A percentile compares a stretch with the other conserved stretches of the same genome.
phyloP scores from a whole-genome alignment of 92 coral and sea anemone genomes.

The Meandrina meandrites region DNA sequence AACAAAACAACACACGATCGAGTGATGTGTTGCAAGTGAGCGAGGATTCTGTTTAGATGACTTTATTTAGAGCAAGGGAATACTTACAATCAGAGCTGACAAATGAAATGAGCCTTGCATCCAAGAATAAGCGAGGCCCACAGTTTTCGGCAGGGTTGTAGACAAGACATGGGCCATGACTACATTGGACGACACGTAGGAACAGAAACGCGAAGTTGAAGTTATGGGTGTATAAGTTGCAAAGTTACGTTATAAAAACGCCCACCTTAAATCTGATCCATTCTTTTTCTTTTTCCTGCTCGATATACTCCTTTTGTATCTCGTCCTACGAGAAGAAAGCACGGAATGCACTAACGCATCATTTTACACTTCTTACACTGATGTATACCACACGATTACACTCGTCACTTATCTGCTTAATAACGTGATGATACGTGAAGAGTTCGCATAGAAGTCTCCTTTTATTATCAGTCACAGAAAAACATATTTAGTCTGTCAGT shows the following conservation, averaged over 20 bases:
- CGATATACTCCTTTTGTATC: slow-evolving; percentile 88
- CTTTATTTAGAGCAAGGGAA: neutral
- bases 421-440: too few relatives aligned
- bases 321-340: slow-evolving; percentile 60
- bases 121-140: neutral
- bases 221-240: too few relatives aligned
- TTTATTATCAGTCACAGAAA: neutral
- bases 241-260: too few relatives aligned
- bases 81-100: neutral
- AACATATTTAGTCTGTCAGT: too few relatives aligned
- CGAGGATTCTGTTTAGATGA: neutral
- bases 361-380: neutral
- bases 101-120: neutral
- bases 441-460: neutral
- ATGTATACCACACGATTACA: neutral
- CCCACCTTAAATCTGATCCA: slow-evolving; percentile 91
- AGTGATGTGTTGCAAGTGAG: too few relatives aligned
- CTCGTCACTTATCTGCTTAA: neutral
- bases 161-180: neutral
- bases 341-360: neutral
- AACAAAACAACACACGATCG: too few relatives aligned
- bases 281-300: slow-evolving; percentile 85
- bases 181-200: too few relatives aligned
- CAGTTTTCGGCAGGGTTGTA: neutral
- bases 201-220: too few relatives aligned